These are phyloP conservation scores for Meiosimyza platycephala DNA, from an alignment of 2,888 invertebrate genomes.

Conservation along the genomic window DNA sequence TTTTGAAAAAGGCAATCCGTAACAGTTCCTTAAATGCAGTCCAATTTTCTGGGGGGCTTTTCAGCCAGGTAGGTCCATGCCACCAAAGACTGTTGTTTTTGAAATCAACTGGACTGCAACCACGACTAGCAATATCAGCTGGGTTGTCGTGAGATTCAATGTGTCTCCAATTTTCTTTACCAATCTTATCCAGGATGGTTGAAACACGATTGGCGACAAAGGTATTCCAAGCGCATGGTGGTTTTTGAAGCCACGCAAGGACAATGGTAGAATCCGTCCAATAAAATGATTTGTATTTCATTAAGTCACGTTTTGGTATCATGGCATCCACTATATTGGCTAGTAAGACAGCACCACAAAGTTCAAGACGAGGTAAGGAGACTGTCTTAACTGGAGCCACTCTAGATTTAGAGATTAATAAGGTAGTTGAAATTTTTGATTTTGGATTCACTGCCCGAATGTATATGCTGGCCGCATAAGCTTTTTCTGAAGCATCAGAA, in stretches of 20 bases:
- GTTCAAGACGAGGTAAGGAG: constrained; percentile 26
- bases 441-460: not conserved
- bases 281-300: not conserved
- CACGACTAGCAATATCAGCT: too few species aligned
- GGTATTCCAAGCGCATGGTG: constrained; percentile 24
- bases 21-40: too few species aligned
- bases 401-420: not conserved
- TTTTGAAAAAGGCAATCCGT: too few species aligned
- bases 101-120: too few species aligned
- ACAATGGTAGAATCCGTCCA: constrained; percentile 25
- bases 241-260: not conserved
- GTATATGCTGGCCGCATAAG: constrained; percentile 25
- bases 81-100: too few species aligned
- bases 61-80: too few species aligned
- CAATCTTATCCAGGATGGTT: constrained; percentile 16
- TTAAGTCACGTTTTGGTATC: not conserved
- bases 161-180: too few species aligned
- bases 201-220: constrained; percentile 30
- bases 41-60: too few species aligned
- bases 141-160: too few species aligned
- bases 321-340: constrained; percentile 2
- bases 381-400: constrained; percentile 16
- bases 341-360: constrained; percentile 23
- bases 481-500: constrained; percentile 28
- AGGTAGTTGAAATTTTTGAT: not conserved